Percentiles rank a stretch among this genome's conserved stretches.
phyloP scores from a whole-genome alignment of 2,797 vertebrate species.

The Enteromius paludinosus region DNA sequence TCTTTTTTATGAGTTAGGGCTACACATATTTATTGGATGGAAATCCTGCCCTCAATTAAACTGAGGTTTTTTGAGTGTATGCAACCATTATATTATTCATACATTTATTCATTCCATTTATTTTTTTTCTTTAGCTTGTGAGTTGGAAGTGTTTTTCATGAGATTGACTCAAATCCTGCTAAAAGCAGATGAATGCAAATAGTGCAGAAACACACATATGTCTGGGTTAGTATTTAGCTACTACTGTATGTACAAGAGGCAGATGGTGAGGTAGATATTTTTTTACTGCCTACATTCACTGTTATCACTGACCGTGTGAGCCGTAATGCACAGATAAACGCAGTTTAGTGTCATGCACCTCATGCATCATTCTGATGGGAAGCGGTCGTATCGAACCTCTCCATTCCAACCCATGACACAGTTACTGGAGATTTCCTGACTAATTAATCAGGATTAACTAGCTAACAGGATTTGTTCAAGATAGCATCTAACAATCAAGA shows the following conservation, averaged over 20 bases:
- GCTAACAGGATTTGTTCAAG: slow-evolving; percentile 39
- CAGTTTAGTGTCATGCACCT: background rate
- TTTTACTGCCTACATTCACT: background rate
- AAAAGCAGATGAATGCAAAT: background rate
- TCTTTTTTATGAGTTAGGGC: too few relatives aligned
- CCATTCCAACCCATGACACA: background rate
- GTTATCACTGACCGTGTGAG: background rate
- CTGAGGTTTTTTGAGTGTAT: too few relatives aligned
- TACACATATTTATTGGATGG: too few relatives aligned
- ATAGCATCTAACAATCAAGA: slow-evolving; percentile 34
- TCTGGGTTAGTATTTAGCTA: background rate
- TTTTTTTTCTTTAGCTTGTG: background rate
- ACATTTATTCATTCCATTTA: background rate
- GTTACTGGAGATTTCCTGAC: slow-evolving; percentile 8
- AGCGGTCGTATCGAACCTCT: background rate
- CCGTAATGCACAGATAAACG: background rate
- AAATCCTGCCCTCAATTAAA: too few relatives aligned
- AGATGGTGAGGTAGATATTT: background rate
- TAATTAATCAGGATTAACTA: slow-evolving; percentile 37
- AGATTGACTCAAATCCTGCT: background rate
- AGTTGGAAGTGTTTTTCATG: background rate
- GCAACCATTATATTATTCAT: background rate
- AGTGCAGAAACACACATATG: background rate
- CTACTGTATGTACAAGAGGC: background rate
- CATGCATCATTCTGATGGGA: slow-evolving; percentile 1